Evolutionary conservation across 2,113 vertebrate genomes (phyloP).

Genomic region (Neotoma lepida): DNA sequence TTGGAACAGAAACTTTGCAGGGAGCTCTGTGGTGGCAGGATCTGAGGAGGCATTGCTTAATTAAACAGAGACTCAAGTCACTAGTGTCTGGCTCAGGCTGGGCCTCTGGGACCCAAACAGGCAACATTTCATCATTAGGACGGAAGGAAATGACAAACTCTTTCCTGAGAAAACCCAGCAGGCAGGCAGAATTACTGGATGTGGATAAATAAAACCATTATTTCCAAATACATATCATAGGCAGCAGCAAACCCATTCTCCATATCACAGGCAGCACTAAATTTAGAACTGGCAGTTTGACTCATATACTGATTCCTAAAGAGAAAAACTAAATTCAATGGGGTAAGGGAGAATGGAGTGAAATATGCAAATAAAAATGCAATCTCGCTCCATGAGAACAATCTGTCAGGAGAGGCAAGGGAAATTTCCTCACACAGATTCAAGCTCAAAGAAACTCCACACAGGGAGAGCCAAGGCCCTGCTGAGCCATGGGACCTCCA

Average conservation of each 20-base stretch:
- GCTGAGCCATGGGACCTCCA: not conserved
- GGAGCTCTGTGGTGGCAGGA: constrained; percentile 48
- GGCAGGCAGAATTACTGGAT: constrained; percentile 77
- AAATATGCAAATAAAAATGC: constrained; percentile 75
- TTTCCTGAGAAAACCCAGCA: constrained; percentile 83
- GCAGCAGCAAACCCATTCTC: constrained; percentile 73
- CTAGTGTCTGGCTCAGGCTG: constrained; percentile 77
- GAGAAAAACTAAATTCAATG: constrained; percentile 78
- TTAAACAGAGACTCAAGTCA: constrained; percentile 81
- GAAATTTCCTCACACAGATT: not conserved
- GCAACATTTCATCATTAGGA: constrained; percentile 83
- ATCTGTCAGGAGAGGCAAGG: constrained; percentile 57
- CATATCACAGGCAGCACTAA: constrained; percentile 76
- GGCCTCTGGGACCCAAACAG: constrained; percentile 70
- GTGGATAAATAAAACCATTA: constrained; percentile 76
- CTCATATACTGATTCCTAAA: constrained; percentile 79
- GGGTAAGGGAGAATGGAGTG: constrained; percentile 52
- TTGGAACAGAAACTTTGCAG: constrained; percentile 28
- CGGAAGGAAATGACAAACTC: constrained; percentile 81
- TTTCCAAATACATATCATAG: constrained; percentile 81
- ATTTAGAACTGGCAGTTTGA: constrained; percentile 77
- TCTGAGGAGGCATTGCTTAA: constrained; percentile 78
- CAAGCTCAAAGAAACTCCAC: not conserved
- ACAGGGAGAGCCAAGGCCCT: not conserved
- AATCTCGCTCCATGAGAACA: constrained; percentile 18